Base-by-base conservation (phyloP, 2,888 invertebrate genomes). In the Leptothorax acervorum region DNA sequence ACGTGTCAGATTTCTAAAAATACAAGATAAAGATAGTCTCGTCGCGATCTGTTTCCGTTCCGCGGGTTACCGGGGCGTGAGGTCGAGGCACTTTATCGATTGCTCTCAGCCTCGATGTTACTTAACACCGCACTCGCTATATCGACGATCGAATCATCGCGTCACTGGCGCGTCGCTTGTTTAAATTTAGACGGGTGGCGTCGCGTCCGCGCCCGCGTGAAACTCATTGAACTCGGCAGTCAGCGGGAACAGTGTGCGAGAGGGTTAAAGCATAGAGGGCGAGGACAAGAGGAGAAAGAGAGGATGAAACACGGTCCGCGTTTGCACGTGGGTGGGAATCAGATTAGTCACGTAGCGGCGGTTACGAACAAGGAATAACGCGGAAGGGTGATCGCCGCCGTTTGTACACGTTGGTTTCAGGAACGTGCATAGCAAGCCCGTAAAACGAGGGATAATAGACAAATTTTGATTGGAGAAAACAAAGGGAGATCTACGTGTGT, bases 331-430 rank as follows among this genome's bases (percentile, higher is more conserved):
- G 92, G 89, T 91, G 85, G 92, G 89, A 92, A 92, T 92, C 92
- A 90, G 91, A 93, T 93, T 93, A 93, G 92, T 92, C 88, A 93
- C 92, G 92, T 93, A 91, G 90, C 90, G 87, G 86, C 90, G 91
- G 90, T 87, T 90, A 90, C 90, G 89, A 91, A 90, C 90, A 86
- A 89, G 89, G 85, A 84, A 73, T 78, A 88, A 85, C 86, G 87
- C 85, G 85, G 84, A 86, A 60, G 88, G 68, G 83, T 83, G 82
- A 78, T 87, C 68, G 75, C 82, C 79, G 23, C 75, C 70, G 70
- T 81, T 86, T 70, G 75, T 75, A 79, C 82, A 82, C 89, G 84
- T 74, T 66, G 57, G 55, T 74, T 66, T 82, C 42, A 39, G 28
- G 60, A 55, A 70, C 55, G 55, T 60, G 68, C 51, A 53, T 31